phyloP scores from a whole-genome alignment of 2,888 invertebrate species.

The Bedellia somnulentella region DNA sequence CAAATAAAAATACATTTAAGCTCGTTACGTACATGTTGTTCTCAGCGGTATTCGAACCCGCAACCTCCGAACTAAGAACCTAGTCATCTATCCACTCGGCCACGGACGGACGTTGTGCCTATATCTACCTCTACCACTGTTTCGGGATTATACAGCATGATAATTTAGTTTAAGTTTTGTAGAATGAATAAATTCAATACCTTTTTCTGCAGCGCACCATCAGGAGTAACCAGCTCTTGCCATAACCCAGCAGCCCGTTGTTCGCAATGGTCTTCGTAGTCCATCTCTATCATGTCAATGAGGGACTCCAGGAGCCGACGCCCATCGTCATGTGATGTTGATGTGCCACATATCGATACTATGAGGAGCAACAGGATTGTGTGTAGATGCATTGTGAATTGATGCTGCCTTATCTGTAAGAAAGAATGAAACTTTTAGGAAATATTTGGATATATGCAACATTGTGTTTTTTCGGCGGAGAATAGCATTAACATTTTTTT shows the following conservation, averaged over 20 bases:
- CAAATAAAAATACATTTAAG: too few relatives aligned
- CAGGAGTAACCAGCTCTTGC: constrained; percentile 32
- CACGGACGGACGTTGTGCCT: too few relatives aligned
- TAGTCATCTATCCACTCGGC: too few relatives aligned
- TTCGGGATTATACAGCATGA: too few relatives aligned
- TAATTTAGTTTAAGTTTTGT: too few relatives aligned
- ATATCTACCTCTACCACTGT: too few relatives aligned
- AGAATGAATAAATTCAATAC: constrained; percentile 15
- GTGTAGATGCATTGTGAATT: constrained; percentile 22
- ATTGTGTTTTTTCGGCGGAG: background rate
- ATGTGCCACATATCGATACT: constrained; percentile 33
- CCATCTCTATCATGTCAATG: constrained; percentile 44
- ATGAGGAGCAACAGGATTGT: constrained; percentile 28
- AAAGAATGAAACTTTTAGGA: constrained; percentile 9
- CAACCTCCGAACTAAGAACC: too few relatives aligned
- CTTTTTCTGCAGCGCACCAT: constrained; percentile 14
- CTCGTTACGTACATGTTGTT: too few relatives aligned
- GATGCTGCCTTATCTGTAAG: constrained; percentile 36
- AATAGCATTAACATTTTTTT: constrained; percentile 1
- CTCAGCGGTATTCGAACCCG: too few relatives aligned
- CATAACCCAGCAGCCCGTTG: constrained; percentile 36
- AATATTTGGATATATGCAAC: background rate
- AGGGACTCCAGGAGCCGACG: constrained; percentile 34
- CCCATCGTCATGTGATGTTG: constrained; percentile 33
- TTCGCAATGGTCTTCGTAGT: constrained; percentile 48